Percentiles rank a stretch among this genome's conserved stretches.
Conservation (phyloP, 2,113 vertebrate species). For the Nibea coibor region DNA sequence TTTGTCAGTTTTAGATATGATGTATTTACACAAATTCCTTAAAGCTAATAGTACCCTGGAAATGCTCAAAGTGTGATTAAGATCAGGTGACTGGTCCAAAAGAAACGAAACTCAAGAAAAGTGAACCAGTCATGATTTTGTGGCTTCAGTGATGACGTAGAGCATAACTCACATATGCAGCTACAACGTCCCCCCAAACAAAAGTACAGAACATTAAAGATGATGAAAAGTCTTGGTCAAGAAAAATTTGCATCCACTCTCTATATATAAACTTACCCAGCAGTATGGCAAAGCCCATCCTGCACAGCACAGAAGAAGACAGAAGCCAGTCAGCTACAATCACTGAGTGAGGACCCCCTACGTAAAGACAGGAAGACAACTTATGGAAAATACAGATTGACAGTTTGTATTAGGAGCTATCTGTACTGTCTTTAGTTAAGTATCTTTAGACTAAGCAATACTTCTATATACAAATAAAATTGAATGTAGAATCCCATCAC, state of each 20-base stretch:
- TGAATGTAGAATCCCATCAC: not conserved
- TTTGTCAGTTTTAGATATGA: not conserved
- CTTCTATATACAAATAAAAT: not conserved
- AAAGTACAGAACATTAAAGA: not conserved
- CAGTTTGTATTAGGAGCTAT: not conserved
- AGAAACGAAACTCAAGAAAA: not conserved
- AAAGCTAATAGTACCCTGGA: not conserved
- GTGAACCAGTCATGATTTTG: not conserved
- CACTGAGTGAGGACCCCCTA: slow-evolving; percentile 94
- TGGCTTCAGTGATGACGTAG: not conserved
- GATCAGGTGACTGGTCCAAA: not conserved
- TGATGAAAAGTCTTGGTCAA: not conserved
- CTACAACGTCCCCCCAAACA: not conserved
- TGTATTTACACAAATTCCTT: not conserved
- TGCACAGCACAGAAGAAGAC: slow-evolving; percentile 87
- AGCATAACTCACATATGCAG: not conserved
- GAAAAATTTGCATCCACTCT: not conserved
- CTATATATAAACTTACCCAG: slow-evolving; percentile 85
- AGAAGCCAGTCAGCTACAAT: slow-evolving; percentile 91
- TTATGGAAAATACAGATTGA: fast-evolving
- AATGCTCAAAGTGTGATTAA: not conserved
- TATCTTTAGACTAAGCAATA: too few relatives aligned
- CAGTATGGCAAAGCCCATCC: slow-evolving; percentile 89
- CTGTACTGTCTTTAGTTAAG: not conserved
- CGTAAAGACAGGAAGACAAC: slow-evolving; percentile 17